These are phyloP conservation scores for Dicerorhinus sumatrensis DNA, from an alignment of 2,113 vertebrate species.

Conservation along the genomic window DNA sequence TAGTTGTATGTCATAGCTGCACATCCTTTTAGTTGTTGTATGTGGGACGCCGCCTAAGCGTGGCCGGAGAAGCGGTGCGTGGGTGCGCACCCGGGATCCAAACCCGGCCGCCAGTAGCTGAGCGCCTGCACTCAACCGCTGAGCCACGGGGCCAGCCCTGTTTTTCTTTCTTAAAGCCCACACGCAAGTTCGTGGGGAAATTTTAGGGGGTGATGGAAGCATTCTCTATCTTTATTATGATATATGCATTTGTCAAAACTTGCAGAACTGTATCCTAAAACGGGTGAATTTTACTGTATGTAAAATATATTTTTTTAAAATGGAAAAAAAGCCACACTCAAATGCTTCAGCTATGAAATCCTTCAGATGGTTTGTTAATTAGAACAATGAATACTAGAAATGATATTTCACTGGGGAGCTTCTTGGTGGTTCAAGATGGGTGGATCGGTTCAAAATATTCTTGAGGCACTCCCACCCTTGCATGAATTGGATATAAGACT, in stretches of 20 bases:
- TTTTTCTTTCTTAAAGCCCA: background rate
- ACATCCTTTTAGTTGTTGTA: too few species aligned
- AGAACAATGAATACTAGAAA: conserved; percentile 45
- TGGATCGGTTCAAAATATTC: background rate
- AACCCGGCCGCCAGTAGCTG: too few species aligned
- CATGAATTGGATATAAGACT: background rate
- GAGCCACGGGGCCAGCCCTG: too few species aligned
- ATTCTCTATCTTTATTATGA: background rate
- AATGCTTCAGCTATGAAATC: background rate
- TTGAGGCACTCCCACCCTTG: background rate
- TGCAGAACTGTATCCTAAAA: background rate
- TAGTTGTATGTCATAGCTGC: too few species aligned
- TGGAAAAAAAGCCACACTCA: background rate
- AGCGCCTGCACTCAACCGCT: too few species aligned
- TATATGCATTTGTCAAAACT: background rate
- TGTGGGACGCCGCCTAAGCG: too few species aligned
- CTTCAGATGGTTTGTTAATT: conserved; percentile 29
- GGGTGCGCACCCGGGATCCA: too few species aligned
- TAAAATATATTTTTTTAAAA: background rate
- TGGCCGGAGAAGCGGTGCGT: too few species aligned
- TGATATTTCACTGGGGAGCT: background rate
- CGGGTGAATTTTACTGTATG: background rate
- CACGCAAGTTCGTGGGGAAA: background rate
- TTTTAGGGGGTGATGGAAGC: background rate
- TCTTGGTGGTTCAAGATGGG: background rate